Base-by-base conservation (phyloP, 2,113 vertebrate species). In the Gobius niger region DNA sequence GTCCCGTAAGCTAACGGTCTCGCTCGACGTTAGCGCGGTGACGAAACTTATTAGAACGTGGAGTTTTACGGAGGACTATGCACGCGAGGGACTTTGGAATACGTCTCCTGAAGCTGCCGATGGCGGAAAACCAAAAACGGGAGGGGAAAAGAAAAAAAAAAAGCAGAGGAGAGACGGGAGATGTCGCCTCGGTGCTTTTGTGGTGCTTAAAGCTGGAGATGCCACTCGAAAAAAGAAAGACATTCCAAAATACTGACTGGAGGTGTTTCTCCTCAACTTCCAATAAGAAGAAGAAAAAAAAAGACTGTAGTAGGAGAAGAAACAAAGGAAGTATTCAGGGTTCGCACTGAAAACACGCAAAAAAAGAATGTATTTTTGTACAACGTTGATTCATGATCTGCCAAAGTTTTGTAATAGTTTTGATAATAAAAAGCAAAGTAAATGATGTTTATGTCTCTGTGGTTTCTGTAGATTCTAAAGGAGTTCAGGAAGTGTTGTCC, bases 281-380 rank as follows among this genome's bases (percentile, higher is more conserved):
- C 88, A 87, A 83, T 87, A 62, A n/a, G n/a, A n/a, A n/a, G n/a
- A n/a, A n/a, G n/a, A n/a, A n/a, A n/a, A 49, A 15, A 57, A 11
- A 13, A 80, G 65, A 63, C 67, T 52, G 52, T 81, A 34, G 40
- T 15, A 54, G 68, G 76, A 74, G 67, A 65, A 24, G 40, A 63
- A 56, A 80, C 70, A 60, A 60, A 9, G 18, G 10, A 81, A 79
- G 79, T 76, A 73, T 75, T 91, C 86, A 88, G 88, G 86, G 87
- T 91, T 78, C 78, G 56, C 85, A 76, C 81, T 90, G 81, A 83
- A 70, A 79, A 57, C 8, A 13, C 40, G 6, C 40, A 60, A 9
- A 3, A 71, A 60, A n/a, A 11, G 71, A 89, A 85, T 91, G 82
- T 91, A 83, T 91, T 92, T 86, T 91, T 89, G 73, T 90, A 91